Base-by-base conservation (phyloP, 2,888 invertebrate species). In the Acronicta aceris region DNA sequence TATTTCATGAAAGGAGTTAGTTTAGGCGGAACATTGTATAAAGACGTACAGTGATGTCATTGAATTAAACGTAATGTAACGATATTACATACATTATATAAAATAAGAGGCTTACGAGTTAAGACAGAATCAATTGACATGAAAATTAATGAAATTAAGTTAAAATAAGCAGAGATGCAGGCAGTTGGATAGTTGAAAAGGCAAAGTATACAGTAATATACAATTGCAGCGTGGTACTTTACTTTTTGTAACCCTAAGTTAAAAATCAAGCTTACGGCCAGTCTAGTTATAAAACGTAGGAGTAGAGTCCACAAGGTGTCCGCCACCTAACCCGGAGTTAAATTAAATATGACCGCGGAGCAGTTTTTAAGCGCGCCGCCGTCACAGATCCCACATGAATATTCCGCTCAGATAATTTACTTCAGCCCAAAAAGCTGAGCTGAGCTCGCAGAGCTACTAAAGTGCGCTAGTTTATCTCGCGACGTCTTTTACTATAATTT, bases 401-500 rank as follows among this genome's bases (percentile, higher is more conserved):
- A 63, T 64, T 63, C 59, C 56, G 13, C 42, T 13, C 48, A 61
- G 60, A 73, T 73, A 64, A 73, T 70, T 50, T 33, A 58, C 42
- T 62, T 55, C 9, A 17, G 10, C 38, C 46, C 46, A 42, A 56
- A 60, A 46, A 17, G 42, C 17, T 16, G 56, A 69, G 58, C 59
- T 36, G 46, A 53, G 57, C 52, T 54, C 42, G 21, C 21, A n/a
- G 41, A 25, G 36, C 40, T 8, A 38, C 30, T 9, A 21, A n/a
- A 41, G 27, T 33, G 41, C 25, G 25, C 33, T n/a, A 45, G 52
- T 36, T 52, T 51, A 48, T 43, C 59, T 50, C 33, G 5, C 17
- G 43, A 40, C 49, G 30, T 42, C 21, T 15, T 27, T 38, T 40
- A 6, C 43, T 36, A 15, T 46, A 46, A 47, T 59, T 65, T 50